Percentiles rank a stretch among this genome's conserved stretches.
Conservation (phyloP, 2,113 vertebrate species). For the Thymallus thymallus region DNA sequence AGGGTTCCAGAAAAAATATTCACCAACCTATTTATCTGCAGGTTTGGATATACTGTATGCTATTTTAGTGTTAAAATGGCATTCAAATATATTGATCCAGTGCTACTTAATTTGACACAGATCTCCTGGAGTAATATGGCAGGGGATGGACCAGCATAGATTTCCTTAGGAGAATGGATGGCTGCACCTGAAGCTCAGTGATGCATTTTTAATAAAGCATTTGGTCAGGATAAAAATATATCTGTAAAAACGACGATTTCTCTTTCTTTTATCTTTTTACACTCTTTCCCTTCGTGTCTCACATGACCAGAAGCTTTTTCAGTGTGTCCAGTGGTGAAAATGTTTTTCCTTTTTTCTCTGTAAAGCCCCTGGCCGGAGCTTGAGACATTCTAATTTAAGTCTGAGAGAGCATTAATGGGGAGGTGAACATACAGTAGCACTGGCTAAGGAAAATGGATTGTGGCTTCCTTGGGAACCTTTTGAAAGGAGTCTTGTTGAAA, state of each 20-base stretch:
- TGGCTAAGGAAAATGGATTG: constrained; percentile 69
- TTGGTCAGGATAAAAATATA: too few relatives aligned
- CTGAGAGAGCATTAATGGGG: constrained; percentile 49
- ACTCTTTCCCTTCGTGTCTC: too few relatives aligned
- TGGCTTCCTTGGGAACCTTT: constrained; percentile 71
- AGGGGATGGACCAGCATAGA: background rate
- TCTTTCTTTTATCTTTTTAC: too few relatives aligned
- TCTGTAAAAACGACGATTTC: too few relatives aligned
- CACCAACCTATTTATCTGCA: background rate
- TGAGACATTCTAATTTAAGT: constrained; percentile 58
- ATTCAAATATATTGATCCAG: background rate
- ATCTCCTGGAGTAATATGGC: background rate
- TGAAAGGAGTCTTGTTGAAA: constrained; percentile 67
- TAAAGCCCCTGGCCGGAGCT: constrained; percentile 19
- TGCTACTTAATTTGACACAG: background rate
- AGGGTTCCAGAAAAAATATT: background rate
- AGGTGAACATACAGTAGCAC: constrained; percentile 47
- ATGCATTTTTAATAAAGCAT: too few relatives aligned
- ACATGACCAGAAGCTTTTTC: too few relatives aligned
- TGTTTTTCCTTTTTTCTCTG: background rate
- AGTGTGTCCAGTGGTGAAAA: background rate
- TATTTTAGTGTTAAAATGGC: background rate
- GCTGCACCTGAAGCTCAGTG: background rate
- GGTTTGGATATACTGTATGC: background rate
- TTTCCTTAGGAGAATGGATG: background rate